These are phyloP conservation scores for Oscheius sp. DNA, from an alignment of 2,888 invertebrate genomes.

Conservation along the genomic window DNA sequence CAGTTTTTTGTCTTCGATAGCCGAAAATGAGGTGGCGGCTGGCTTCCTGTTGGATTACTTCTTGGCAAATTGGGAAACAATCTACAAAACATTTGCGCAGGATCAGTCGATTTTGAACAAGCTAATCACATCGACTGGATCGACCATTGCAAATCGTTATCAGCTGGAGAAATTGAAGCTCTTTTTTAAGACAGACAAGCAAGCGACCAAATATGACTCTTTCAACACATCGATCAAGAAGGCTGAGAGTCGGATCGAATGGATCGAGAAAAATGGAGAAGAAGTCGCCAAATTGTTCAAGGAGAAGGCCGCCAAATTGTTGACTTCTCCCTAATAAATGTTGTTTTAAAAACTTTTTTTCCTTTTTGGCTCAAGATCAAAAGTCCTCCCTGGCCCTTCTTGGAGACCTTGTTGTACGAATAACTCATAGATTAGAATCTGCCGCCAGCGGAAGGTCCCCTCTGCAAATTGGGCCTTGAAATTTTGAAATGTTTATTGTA, in stretches of 20 bases:
- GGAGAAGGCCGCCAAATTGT: not conserved
- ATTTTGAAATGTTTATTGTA: too few relatives aligned
- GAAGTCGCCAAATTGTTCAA: not conserved
- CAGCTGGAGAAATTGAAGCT: constrained; percentile 9
- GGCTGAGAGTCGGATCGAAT: not conserved
- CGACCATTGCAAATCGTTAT: not conserved
- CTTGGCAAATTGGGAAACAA: constrained; percentile 4
- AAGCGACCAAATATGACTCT: not conserved
- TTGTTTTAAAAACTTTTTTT: not conserved
- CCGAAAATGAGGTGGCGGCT: not conserved
- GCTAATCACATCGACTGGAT: not conserved
- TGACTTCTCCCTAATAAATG: too few relatives aligned
- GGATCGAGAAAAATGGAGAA: constrained; percentile 12
- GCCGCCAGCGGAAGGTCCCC: not conserved
- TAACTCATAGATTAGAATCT: not conserved
- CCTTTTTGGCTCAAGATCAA: not conserved
- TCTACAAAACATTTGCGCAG: constrained; percentile 1
- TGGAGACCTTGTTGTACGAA: not conserved
- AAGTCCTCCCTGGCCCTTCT: too few relatives aligned
- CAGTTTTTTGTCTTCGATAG: not conserved
- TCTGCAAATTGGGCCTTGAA: too few relatives aligned
- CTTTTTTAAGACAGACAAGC: not conserved
- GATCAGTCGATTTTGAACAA: not conserved
- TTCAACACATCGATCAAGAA: not conserved
- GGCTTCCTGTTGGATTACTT: not conserved